Base-by-base conservation (phyloP, 2,888 invertebrate genomes). In the Tenthredo amoena region DNA sequence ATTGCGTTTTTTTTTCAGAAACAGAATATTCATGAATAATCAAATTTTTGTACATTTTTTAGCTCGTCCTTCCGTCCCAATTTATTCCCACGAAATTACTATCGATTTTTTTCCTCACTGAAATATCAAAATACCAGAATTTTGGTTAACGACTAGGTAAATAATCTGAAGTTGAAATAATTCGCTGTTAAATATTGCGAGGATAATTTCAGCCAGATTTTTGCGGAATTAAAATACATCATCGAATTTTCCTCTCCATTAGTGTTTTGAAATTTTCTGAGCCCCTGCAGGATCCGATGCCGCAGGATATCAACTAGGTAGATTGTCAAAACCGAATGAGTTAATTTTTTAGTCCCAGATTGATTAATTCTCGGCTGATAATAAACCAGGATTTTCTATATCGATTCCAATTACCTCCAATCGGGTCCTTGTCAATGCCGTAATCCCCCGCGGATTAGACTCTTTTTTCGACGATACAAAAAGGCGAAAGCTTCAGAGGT, bases 371-470 rank as follows among this genome's bases (percentile, higher is more conserved):
- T 58, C 58, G 21, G n/a, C 58, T 15, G 62, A 62, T 62, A 26
- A 62, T 26, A 26, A 62, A 21, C 62, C 26, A 21, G 62, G 62
- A 26, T 62, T 26, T 62, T 10, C 0, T 62, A 26, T 26, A 4
- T 26, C 62, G 26, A 62, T 26, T 12, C 26, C 4, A 62, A 62
- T 62, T 62, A 62, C 9, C 62, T 62, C 4, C 12, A 62, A 55
- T 55, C 55, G n/a, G 55, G 55, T 55, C n/a, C 55, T 55, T n/a
- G 55, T 55, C 55, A 55, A 55, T 55, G n/a, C 6, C 55, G 55
- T n/a, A 55, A 55, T 55, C 55, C 55, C n/a, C 55, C 55, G n/a
- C n/a, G n/a, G 55, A 55, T 55, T n/a, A n/a, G n/a, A n/a, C 55
- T 18, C 0, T 55, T 55, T 55, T 7, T 55, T 55, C 55, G 18